Percentiles rank a stretch among this genome's conserved stretches.
phyloP scores from a whole-genome alignment of 2,113 vertebrate genomes.

The Galemys pyrenaicus region DNA sequence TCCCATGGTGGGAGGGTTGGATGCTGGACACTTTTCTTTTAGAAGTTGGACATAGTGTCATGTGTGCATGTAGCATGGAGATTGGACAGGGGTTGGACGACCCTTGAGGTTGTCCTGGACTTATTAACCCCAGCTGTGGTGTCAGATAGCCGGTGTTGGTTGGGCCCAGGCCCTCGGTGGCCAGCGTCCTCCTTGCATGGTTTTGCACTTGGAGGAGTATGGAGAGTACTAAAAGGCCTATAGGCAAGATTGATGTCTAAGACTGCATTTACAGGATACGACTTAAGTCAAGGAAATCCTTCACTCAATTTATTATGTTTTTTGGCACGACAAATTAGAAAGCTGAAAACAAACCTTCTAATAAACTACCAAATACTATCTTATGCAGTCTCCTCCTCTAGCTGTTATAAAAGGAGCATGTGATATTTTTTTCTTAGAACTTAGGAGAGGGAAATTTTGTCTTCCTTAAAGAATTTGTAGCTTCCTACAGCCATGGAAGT shows the following conservation, averaged over 20 bases:
- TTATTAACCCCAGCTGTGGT: neutral
- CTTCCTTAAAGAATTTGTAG: neutral
- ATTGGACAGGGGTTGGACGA: neutral
- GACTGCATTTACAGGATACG: neutral
- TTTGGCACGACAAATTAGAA: neutral
- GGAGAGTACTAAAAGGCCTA: neutral
- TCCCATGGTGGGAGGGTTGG: neutral
- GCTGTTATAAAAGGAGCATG: neutral
- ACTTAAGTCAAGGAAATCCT: neutral
- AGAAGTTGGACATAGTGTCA: neutral
- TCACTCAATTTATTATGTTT: neutral
- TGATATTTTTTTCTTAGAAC: neutral
- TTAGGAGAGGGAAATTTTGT: neutral
- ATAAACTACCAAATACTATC: neutral
- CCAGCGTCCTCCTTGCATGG: neutral
- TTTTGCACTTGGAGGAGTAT: neutral
- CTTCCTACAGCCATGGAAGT: neutral
- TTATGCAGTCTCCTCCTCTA: neutral
- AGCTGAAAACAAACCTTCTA: neutral
- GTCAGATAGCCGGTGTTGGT: neutral
- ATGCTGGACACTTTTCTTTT: neutral
- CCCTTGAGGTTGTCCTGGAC: neutral
- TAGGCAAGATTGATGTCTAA: neutral
- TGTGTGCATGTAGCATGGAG: neutral
- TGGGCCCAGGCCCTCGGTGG: neutral